Evolutionary conservation across 1,140 invertebrate genomes (phyloP).

Genomic region (Bilobella aurantiaca): DNA sequence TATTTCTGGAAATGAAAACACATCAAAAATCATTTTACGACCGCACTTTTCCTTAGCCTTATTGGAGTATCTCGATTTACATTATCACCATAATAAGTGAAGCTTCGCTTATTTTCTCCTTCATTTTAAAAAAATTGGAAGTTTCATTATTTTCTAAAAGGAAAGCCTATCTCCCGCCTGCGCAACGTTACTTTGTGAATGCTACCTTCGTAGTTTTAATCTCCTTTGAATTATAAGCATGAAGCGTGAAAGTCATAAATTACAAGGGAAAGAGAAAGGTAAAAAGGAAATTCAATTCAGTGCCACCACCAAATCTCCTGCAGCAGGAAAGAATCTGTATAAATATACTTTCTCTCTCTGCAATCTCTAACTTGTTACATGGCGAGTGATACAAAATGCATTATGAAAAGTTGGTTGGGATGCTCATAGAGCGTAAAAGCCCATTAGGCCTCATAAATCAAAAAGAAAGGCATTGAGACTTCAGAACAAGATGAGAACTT

Average conservation of each 20-base stretch:
- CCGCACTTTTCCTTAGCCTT: too few species aligned
- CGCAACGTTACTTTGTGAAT: too few species aligned
- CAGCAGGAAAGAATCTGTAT: neutral
- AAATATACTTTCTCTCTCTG: neutral
- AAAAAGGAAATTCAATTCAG: too few species aligned
- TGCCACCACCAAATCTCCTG: too few species aligned
- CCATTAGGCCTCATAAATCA: conserved; percentile 3
- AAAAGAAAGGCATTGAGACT: neutral
- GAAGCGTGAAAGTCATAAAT: neutral
- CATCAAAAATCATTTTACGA: conserved; percentile 1
- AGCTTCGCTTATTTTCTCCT: too few species aligned
- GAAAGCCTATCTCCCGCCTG: neutral
- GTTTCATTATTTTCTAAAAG: neutral
- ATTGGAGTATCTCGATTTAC: too few species aligned
- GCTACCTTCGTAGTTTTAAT: too few species aligned
- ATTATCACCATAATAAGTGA: too few species aligned
- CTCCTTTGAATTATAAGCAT: too few species aligned
- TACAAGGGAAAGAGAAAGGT: neutral
- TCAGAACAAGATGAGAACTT: conserved; percentile 7
- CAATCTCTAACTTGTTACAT: neutral
- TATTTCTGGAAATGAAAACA: conserved; percentile 24
- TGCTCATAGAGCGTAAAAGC: neutral
- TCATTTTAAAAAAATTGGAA: neutral
- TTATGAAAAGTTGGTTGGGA: neutral
- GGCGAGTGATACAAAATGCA: neutral